Conservation (phyloP, 2,888 invertebrate genomes). For the Noctuana brunneofusca region DNA sequence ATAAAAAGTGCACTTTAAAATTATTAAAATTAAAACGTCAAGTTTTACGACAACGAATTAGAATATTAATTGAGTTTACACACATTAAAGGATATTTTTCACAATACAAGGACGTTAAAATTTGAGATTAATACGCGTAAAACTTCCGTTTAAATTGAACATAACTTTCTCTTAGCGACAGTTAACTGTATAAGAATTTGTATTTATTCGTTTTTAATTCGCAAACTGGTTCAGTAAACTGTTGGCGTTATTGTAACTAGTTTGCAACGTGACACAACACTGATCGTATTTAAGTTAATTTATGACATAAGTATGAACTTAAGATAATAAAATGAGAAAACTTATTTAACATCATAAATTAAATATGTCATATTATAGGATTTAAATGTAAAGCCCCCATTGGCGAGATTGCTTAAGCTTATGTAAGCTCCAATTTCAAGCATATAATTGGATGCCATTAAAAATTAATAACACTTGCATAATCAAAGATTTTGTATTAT, state of each 20-base stretch:
- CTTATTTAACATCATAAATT: no score
- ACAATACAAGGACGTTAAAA: background rate
- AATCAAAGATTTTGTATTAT: no score
- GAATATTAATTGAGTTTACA: no score
- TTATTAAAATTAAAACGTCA: no score
- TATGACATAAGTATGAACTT: background rate
- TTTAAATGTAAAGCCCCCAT: background rate
- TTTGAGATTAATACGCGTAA: background rate
- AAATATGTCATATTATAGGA: no score
- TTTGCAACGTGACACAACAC: background rate
- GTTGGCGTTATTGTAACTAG: background rate
- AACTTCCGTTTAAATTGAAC: background rate
- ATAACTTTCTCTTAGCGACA: background rate
- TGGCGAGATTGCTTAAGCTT: background rate
- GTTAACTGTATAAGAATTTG: background rate
- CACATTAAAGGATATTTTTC: background rate
- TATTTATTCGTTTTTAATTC: constrained; percentile 2
- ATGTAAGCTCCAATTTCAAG: background rate
- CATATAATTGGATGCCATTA: background rate
- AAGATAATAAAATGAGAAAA: no score
- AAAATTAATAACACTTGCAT: no score
- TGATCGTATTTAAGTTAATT: background rate
- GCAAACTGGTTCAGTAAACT: background rate
- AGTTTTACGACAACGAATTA: no score
- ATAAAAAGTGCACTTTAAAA: no score